These are phyloP conservation scores for Thera britannica DNA, from an alignment of 2,888 invertebrate species.

Conservation along the genomic window DNA sequence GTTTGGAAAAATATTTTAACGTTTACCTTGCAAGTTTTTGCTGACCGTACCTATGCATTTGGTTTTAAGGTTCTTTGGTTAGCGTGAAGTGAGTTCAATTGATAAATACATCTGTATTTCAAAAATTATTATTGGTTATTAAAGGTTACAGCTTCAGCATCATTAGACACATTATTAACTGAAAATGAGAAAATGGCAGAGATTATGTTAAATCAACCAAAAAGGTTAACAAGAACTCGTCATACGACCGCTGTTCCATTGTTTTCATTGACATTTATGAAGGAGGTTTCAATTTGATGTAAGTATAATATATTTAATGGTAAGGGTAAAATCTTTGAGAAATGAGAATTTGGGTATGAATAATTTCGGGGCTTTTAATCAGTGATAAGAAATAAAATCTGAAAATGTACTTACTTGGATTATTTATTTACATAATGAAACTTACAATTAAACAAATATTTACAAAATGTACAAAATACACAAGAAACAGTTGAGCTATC, in stretches of 20 bases:
- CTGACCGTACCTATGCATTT: slow-evolving; percentile 4
- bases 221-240: neutral
- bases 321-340: too few relatives aligned
- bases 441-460: too few relatives aligned
- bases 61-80: slow-evolving; percentile 15
- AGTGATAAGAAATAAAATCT: too few relatives aligned
- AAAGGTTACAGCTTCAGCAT: slow-evolving; percentile 13
- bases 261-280: neutral
- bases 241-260: neutral
- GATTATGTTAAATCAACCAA: neutral
- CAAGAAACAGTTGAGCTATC: too few relatives aligned
- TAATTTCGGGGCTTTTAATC: too few relatives aligned
- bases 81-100: slow-evolving; percentile 14
- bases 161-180: slow-evolving; percentile 7
- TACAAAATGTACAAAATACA: too few relatives aligned
- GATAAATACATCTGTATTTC: slow-evolving; percentile 20
- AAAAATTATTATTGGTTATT: slow-evolving; percentile 4
- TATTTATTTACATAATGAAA: too few relatives aligned
- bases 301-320: too few relatives aligned
- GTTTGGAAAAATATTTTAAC: too few relatives aligned
- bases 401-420: too few relatives aligned
- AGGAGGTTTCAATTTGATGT: too few relatives aligned
- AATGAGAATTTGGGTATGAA: too few relatives aligned
- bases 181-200: neutral
- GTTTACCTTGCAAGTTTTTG: neutral